Conservation (phyloP, 2,888 invertebrate species). For the Macrosoma leucophasiata region DNA sequence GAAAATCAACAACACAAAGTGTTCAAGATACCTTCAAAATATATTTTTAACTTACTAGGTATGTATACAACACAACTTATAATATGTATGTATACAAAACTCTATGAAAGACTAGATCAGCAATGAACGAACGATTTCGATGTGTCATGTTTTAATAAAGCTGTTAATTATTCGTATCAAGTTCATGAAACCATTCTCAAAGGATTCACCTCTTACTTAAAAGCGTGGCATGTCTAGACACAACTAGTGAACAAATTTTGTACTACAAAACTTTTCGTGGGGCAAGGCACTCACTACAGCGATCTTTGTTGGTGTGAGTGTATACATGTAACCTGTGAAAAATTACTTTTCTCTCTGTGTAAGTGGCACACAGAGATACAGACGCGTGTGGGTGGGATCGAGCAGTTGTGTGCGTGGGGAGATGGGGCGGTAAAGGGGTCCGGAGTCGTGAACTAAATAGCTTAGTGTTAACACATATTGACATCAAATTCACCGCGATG, state of each 20-base stretch:
- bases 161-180: slow-evolving; percentile 27
- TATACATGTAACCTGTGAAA: slow-evolving; percentile 63
- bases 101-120: too few relatives aligned
- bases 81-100: too few relatives aligned
- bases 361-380: slow-evolving; percentile 36
- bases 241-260: slow-evolving; percentile 70
- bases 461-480: slow-evolving; percentile 77
- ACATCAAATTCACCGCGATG: slow-evolving; percentile 75
- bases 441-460: slow-evolving; percentile 74
- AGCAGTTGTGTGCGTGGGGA: slow-evolving; percentile 41
- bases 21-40: too few relatives aligned
- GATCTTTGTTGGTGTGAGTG: slow-evolving; percentile 46
- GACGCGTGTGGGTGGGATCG: slow-evolving; percentile 33
- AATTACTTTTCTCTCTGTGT: slow-evolving; percentile 59
- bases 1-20: too few relatives aligned
- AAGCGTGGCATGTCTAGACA: slow-evolving; percentile 72
- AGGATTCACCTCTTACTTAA: slow-evolving; percentile 65
- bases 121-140: too few relatives aligned
- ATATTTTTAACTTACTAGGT: too few relatives aligned
- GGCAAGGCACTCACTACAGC: slow-evolving; percentile 65
- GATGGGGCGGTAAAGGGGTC: slow-evolving; percentile 49
- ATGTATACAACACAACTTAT: too few relatives aligned
- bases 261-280: slow-evolving; percentile 71
- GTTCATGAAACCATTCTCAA: slow-evolving; percentile 51
- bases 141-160: slow-evolving; percentile 16